A percentile compares a stretch with the other conserved stretches of the same genome.
Conservation (phyloP, 2,797 vertebrate species). For the Phalanger gymnotis region DNA sequence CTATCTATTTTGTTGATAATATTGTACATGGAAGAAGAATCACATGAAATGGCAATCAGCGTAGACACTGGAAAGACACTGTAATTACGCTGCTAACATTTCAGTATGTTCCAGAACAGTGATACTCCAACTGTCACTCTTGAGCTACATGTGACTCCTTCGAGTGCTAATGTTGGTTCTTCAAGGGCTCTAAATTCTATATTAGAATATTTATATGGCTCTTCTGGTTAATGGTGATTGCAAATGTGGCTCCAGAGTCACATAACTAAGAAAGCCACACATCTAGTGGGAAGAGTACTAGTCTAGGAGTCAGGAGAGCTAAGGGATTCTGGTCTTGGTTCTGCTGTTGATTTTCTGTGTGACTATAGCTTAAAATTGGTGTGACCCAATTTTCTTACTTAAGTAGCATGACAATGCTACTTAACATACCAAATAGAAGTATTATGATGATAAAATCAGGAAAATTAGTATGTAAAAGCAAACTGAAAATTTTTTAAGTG, state of each 20-base stretch:
- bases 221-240: background rate
- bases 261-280: background rate
- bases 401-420: background rate
- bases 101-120: background rate
- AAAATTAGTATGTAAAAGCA: background rate
- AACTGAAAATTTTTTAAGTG: no score
- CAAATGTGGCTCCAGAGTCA: background rate
- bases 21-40: slow-evolving; percentile 18
- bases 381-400: background rate
- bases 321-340: background rate
- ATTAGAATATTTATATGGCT: background rate
- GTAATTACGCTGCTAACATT: background rate
- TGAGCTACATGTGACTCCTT: background rate
- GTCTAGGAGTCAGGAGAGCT: background rate
- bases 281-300: background rate
- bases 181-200: background rate
- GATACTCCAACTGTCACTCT: background rate
- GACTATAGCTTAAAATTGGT: background rate
- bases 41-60: slow-evolving; percentile 12
- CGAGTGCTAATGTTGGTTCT: background rate
- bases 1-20: background rate
- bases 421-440: background rate
- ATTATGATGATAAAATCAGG: background rate
- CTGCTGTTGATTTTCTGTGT: background rate
- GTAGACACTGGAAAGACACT: background rate